A percentile compares a stretch with the other conserved stretches of the same genome.
These are phyloP conservation scores for Elymnias hypermnestra DNA, from an alignment of 1,140 invertebrate species.

Conservation along the genomic window DNA sequence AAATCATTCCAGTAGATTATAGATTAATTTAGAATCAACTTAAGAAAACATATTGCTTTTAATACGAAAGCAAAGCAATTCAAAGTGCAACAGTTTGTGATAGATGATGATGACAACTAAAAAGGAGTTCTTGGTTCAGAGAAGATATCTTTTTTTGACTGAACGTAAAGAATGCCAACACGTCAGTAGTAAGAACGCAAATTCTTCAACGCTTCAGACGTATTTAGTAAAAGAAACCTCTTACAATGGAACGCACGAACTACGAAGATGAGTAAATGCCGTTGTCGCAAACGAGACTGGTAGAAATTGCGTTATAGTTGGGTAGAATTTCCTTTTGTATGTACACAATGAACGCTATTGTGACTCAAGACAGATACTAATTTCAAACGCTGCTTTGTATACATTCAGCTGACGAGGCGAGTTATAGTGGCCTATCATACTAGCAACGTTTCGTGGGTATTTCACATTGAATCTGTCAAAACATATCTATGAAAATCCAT, in stretches of 20 bases:
- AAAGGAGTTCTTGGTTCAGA: too few relatives aligned
- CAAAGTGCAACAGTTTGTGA: too few relatives aligned
- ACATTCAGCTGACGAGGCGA: constrained; percentile 21
- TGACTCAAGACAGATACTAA: constrained; percentile 38
- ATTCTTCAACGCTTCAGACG: background rate
- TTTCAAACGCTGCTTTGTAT: constrained; percentile 28
- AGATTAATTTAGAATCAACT: too few relatives aligned
- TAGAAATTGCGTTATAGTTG: constrained; percentile 40
- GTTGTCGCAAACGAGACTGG: constrained; percentile 27
- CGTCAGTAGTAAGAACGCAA: background rate
- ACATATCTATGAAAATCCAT: too few relatives aligned
- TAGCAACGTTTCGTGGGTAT: background rate
- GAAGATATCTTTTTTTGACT: too few relatives aligned
- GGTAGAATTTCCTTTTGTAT: constrained; percentile 32
- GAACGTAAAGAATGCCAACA: too few relatives aligned
- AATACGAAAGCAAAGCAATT: too few relatives aligned
- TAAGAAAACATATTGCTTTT: too few relatives aligned
- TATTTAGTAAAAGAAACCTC: constrained; percentile 19
- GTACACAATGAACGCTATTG: constrained; percentile 35
- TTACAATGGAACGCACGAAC: constrained; percentile 9
- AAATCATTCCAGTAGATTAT: too few relatives aligned
- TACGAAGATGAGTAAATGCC: constrained; percentile 29
- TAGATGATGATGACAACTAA: too few relatives aligned
- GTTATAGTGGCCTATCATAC: constrained; percentile 1
- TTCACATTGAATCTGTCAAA: too few relatives aligned